These are phyloP conservation scores for Plebejus argus DNA, from an alignment of 2,888 invertebrate species.

Conservation along the genomic window DNA sequence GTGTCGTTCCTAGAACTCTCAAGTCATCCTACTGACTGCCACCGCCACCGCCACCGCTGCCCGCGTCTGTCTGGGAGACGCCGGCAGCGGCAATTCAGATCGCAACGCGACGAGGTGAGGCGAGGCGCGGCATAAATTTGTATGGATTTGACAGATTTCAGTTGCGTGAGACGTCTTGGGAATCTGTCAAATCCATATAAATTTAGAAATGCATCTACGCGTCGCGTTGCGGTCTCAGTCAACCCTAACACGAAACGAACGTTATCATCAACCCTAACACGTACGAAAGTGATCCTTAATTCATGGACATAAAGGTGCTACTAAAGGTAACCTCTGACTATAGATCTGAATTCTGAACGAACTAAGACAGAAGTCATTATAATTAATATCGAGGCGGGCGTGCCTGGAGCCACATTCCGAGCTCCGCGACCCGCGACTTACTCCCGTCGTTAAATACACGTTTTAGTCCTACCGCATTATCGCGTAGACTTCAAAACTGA, in stretches of 20 bases:
- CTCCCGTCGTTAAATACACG: constrained; percentile 69
- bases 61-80: too few relatives aligned
- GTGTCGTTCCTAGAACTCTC: too few relatives aligned
- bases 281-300: not conserved
- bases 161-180: too few relatives aligned
- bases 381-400: constrained; percentile 57
- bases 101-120: too few relatives aligned
- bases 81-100: too few relatives aligned
- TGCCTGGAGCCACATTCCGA: constrained; percentile 69
- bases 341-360: not conserved
- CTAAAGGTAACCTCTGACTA: not conserved
- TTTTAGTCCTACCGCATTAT: constrained; percentile 29
- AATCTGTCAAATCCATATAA: too few relatives aligned
- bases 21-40: too few relatives aligned
- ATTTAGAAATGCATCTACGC: too few relatives aligned
- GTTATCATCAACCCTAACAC: not conserved
- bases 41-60: too few relatives aligned
- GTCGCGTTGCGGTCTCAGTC: too few relatives aligned
- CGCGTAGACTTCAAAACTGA: not conserved
- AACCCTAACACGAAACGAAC: not conserved
- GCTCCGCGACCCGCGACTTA: constrained; percentile 65
- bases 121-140: too few relatives aligned
- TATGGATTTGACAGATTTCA: too few relatives aligned
- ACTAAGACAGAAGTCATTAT: constrained; percentile 35
- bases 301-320: not conserved